Base-by-base conservation (phyloP, 1,140 invertebrate genomes). In the Cecropterus lyciades region DNA sequence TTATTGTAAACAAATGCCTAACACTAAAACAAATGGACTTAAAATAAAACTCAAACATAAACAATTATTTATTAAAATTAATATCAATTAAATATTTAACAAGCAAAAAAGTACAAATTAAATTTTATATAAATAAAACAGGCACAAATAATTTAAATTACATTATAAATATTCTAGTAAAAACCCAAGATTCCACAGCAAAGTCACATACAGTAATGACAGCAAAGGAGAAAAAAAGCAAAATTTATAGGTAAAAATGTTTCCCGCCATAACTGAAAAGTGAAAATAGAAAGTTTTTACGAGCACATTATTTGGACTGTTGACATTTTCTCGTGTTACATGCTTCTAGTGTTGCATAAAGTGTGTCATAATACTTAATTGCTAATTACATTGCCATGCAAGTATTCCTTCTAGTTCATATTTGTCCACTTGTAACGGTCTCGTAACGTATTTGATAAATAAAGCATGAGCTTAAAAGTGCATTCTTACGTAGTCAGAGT, bases 231-330 rank as follows among this genome's bases (percentile, higher is more conserved):
- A 30, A 27, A 40, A 53, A 16, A 51, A 55, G 17, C 62, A 65
- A 63, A 67, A 69, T 74, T 66, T 72, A 74, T 71, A 72, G 49
- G 46, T 55, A 53, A 59, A 15, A 33, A 17, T 48, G 17, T 60
- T 57, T 57, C 56, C 56, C 56, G 56, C 56, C 43, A 59, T 37
- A 37, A 55, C 14, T 40, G 52, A 57, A 37, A 49, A 65, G 69
- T 53, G 66, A 67, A 69, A 74, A 69, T 63, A 64, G 71, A 69
- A 73, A 69, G 71, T 69, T 42, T 30, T 46, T 52, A 37, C 46
- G 53, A 48, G 37, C 33, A 52, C 62, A 67, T 64, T 64, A 52
- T 57, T 42, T 49, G 48, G 24, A 45, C 14, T 60, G 56, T 60
- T 60, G 42, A 59, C 56, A 60, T 48, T 48, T 48, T 60, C 27